Percentiles rank a stretch among this genome's conserved stretches.
These are phyloP conservation scores for Aricia agestis DNA, from an alignment of 1,140 invertebrate species.

Conservation along the genomic window DNA sequence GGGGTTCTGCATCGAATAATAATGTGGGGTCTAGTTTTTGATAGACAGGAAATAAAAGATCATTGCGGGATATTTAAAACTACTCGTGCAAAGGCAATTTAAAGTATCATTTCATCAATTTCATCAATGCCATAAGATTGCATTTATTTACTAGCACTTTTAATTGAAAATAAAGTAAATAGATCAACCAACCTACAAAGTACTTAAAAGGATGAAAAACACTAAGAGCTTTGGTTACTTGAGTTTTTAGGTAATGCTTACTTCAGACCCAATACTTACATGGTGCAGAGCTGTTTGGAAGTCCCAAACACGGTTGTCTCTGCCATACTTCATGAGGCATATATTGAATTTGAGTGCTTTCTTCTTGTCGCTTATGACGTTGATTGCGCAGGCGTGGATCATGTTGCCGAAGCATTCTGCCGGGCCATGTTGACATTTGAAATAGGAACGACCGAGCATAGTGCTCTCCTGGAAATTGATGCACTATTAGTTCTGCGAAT, in stretches of 20 bases:
- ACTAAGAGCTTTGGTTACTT: no score
- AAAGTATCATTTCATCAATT: no score
- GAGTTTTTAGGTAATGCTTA: not conserved
- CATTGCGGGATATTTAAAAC: no score
- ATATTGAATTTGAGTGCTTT: conserved; percentile 35
- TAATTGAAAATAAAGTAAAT: no score
- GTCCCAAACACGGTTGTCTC: conserved; percentile 15
- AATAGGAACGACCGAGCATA: conserved; percentile 24
- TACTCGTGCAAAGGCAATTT: no score
- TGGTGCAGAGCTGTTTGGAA: conserved; percentile 27
- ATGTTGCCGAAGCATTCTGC: conserved; percentile 80
- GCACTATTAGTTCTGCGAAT: no score
- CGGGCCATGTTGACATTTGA: conserved; percentile 80
- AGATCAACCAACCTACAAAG: no score
- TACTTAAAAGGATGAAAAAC: no score
- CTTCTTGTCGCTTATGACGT: conserved; percentile 37
- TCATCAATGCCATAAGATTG: no score
- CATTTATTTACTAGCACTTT: no score
- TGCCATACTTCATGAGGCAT: conserved; percentile 38
- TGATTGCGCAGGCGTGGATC: conserved; percentile 79
- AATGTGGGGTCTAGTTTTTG: not conserved
- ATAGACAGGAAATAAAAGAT: no score
- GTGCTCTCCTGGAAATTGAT: conserved; percentile 30
- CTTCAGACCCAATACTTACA: conserved; percentile 22
- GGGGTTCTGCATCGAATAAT: not conserved